Evolutionary conservation across 1,140 invertebrate species (phyloP), one percentile per base, ranked within the genome.

Genomic region (Drosophila ficusphila): DNA sequence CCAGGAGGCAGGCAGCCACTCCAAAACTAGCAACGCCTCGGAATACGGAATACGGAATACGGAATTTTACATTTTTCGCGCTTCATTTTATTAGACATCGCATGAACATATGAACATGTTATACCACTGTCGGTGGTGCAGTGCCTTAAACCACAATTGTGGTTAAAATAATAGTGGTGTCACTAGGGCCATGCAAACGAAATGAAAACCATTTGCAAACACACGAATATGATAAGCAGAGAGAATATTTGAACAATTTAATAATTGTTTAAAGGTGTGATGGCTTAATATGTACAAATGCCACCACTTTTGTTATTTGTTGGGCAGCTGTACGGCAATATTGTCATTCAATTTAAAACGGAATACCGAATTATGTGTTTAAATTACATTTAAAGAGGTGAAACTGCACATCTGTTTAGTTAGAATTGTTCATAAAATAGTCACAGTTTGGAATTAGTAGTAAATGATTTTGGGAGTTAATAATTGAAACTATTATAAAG

Each of bases 61-160:
- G n/a, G n/a, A 82, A 82, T 82, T 57, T 67, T 25, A 77, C 81
- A 44, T 82, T 82, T 53, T 62, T 56, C 51, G 60, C 42, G 65
- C 58, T 62, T 74, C 64, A 71, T 82, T 82, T 82, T 82, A 82
- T 82, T 82, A 74, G 73, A 71, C 74, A 71, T 83, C 74, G 78
- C 64, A 78, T 82, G 77, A 77, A 77, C 49, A 83, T 70, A 78
- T 82, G 77, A 77, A 77, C 49, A 69, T 70, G 64, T 70, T 70
- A 48, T 64, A 16, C 23, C 62, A 8, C 34, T 41, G 12, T 23
- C 46, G 11, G 6, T n/a, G n/a, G n/a, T n/a, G n/a, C n/a, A n/a
- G n/a, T n/a, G n/a, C n/a, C n/a, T n/a, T n/a, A 2, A 19, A 31
- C 19, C 21, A 19, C 6, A 9, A 9, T 42, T 29, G 8, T n/a